Evolutionary conservation across 2,113 vertebrate genomes (phyloP), one percentile per base, ranked within the genome.

Genomic region (Bufo gargarizans): DNA sequence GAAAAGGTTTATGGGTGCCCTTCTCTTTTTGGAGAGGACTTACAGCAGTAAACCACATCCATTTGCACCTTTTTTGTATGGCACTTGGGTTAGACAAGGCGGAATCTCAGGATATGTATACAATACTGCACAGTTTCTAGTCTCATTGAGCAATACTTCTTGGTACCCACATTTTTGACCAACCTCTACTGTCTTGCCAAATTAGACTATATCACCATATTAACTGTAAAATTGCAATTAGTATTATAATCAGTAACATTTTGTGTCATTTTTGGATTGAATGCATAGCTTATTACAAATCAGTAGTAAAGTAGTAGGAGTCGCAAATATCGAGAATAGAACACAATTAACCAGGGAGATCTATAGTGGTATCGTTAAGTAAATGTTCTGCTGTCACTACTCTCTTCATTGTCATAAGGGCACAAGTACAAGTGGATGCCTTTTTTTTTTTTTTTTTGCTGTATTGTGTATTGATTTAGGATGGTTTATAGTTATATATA

Each of bases 401-500:
- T 77, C n/a, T 77, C 72, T 77, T 53, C 58, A 77, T 65, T 84
- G 87, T 67, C 56, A 67, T 13, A 43, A 47, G 65, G 58, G 59
- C 59, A 77, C 71, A 65, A 67, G 87, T 76, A 16, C 80, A 83
- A 88, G 78, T 74, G 69, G 20, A 84, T 88, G 20, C 19, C 80
- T 61, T 82, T 82, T 77, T 76, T 80, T 82, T 83, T 77, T 77
- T 81, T 80, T 82, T 83, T 77, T 77, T 81, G 58, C 33, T 67
- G 81, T 49, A 82, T 77, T 77, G 81, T 63, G 47, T 88, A 88
- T 88, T 88, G 87, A 88, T 88, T 88, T 65, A 67, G 71, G 47
- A 88, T 83, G 87, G 76, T 84, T 84, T 76, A 83, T 88, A 77
- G 80, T 65, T 88, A 88, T 82, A 83, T 82, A 83, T 88, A 83